phyloP scores from a whole-genome alignment of 2,113 vertebrate genomes.

The Echinops telfairi region DNA sequence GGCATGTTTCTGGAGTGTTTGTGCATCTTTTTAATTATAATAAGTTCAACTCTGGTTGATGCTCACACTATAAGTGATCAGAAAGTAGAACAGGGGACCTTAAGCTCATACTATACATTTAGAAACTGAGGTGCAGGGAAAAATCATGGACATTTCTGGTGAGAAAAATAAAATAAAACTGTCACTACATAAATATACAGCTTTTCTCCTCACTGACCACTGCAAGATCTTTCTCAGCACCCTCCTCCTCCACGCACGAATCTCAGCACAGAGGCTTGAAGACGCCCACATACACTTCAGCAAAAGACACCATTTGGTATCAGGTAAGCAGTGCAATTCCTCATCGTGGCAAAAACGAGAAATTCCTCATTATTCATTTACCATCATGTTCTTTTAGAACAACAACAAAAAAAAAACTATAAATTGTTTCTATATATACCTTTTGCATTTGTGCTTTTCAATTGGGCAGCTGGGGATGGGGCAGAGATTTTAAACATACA shows the following conservation, averaged over 20 bases:
- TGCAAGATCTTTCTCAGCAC: not conserved
- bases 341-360: not conserved
- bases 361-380: not conserved
- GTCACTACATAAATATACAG: not conserved
- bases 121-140: not conserved
- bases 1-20: not conserved
- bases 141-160: not conserved
- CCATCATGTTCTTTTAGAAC: too few relatives aligned
- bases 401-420: too few relatives aligned
- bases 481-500: not conserved
- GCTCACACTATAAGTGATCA: not conserved
- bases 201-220: not conserved
- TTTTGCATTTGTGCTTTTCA: not conserved
- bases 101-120: not conserved
- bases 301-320: not conserved
- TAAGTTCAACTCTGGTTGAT: not conserved
- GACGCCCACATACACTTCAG: not conserved
- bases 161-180: not conserved
- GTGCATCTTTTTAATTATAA: conserved; percentile 20
- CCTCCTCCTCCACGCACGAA: not conserved
- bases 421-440: not conserved
- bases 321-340: not conserved
- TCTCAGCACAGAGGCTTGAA: not conserved
- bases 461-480: not conserved
- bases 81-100: not conserved